Percentiles rank a stretch among this genome's conserved stretches.
These are phyloP conservation scores for Pipistrellus pygmaeus DNA, from an alignment of 2,797 vertebrate genomes.

Conservation along the genomic window DNA sequence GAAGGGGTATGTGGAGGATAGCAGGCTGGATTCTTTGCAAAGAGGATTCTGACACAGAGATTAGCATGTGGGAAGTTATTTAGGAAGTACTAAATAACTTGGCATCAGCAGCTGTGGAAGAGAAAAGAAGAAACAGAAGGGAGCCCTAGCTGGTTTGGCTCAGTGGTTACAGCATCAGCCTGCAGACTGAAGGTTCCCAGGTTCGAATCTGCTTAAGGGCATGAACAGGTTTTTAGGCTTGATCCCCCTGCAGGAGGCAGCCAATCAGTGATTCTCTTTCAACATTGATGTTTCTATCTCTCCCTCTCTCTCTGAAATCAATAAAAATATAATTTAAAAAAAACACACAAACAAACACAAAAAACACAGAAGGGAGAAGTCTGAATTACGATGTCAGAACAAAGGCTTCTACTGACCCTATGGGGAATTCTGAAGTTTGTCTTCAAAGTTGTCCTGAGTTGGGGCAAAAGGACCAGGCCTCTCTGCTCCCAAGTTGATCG, in stretches of 20 bases:
- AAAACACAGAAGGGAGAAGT: background rate
- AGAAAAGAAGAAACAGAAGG: background rate
- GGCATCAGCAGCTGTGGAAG: background rate
- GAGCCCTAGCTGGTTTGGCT: background rate
- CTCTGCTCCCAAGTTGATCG: background rate
- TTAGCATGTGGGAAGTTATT: background rate
- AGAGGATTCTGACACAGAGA: background rate
- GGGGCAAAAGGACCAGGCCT: background rate
- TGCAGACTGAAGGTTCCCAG: no score
- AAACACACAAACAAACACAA: no score
- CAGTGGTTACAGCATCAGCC: no score
- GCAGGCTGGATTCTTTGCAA: background rate
- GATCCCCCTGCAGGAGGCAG: no score
- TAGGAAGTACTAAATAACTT: background rate
- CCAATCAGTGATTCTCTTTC: no score
- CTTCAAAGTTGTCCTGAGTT: background rate
- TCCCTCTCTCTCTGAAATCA: no score
- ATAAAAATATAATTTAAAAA: no score
- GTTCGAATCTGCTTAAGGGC: no score
- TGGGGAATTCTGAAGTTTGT: background rate
- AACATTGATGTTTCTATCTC: no score
- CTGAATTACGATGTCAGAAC: background rate
- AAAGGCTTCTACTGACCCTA: background rate
- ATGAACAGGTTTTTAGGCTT: no score
- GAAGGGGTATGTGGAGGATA: background rate